Percentiles rank a stretch among this genome's conserved stretches.
phyloP scores from a whole-genome alignment of 2,113 vertebrate species.

The Naja naja region DNA sequence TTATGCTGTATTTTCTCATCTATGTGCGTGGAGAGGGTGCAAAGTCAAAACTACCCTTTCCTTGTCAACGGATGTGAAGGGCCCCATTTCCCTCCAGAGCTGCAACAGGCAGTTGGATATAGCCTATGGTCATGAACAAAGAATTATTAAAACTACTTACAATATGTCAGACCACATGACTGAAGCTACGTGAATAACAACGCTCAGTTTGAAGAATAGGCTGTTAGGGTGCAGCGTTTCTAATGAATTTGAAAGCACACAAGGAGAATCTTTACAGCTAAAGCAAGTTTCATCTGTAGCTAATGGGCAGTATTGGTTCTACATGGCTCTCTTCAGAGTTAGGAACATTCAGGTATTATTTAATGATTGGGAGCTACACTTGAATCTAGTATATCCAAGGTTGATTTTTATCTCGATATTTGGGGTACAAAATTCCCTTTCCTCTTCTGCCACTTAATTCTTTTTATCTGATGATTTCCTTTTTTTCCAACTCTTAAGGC shows the following conservation, averaged over 20 bases:
- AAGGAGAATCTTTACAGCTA: background rate
- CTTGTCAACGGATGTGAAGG: accelerated
- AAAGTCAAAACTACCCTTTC: background rate
- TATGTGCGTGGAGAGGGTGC: accelerated
- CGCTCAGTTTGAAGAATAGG: background rate
- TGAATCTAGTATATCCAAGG: background rate
- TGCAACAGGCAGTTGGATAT: accelerated
- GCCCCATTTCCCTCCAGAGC: accelerated
- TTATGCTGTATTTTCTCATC: background rate
- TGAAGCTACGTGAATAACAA: background rate
- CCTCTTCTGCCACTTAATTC: no score
- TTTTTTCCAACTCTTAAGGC: background rate
- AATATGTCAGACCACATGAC: background rate
- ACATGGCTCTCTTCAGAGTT: background rate
- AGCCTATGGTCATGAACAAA: accelerated
- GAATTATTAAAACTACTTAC: background rate
- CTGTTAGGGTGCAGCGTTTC: background rate
- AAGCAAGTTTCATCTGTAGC: background rate
- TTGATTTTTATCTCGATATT: background rate
- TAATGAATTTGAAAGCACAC: background rate
- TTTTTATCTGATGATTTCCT: background rate
- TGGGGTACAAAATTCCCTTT: background rate
- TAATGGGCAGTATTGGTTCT: conserved; percentile 7
- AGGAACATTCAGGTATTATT: background rate
- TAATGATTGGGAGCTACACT: background rate